Evolutionary conservation across 2,797 vertebrate genomes (phyloP).

Genomic region (Sebastiscus albofasciatus): DNA sequence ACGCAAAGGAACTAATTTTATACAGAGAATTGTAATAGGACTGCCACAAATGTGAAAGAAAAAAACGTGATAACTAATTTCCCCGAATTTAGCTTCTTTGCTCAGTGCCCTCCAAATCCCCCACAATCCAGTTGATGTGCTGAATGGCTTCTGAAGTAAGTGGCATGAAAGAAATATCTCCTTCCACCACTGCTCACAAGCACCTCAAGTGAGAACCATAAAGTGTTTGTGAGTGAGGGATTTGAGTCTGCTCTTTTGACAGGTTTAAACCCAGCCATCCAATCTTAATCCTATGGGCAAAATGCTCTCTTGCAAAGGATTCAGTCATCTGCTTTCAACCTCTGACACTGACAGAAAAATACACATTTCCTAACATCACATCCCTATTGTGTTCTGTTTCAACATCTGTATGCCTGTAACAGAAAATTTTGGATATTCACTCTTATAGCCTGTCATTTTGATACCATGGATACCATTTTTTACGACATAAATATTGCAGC

Average conservation of each 20-base stretch:
- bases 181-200: slow-evolving; percentile 75
- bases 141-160: slow-evolving; percentile 78
- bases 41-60: slow-evolving; percentile 26
- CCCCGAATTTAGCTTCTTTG: slow-evolving; percentile 48
- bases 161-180: slow-evolving; percentile 80
- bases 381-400: slow-evolving; percentile 59
- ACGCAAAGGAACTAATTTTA: not conserved
- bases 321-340: slow-evolving; percentile 82
- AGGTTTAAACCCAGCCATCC: slow-evolving; percentile 83
- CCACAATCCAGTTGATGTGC: slow-evolving; percentile 76
- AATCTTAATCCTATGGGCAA: slow-evolving; percentile 82
- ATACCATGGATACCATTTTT: not conserved
- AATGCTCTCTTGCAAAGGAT: slow-evolving; percentile 79
- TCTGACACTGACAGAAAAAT: slow-evolving; percentile 76
- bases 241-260: slow-evolving; percentile 82
- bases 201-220: slow-evolving; percentile 78
- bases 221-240: slow-evolving; percentile 82
- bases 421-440: not conserved
- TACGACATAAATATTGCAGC: not conserved
- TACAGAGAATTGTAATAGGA: slow-evolving; percentile 14
- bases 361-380: slow-evolving; percentile 66
- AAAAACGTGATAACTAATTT: slow-evolving; percentile 59
- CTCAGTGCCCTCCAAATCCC: slow-evolving; percentile 68
- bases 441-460: not conserved
- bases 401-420: slow-evolving; percentile 44